Percentiles rank a stretch among this genome's conserved stretches.
Evolutionary conservation across 2,888 invertebrate genomes (phyloP).

Genomic region (Drosophila nr. perissopoda): DNA sequence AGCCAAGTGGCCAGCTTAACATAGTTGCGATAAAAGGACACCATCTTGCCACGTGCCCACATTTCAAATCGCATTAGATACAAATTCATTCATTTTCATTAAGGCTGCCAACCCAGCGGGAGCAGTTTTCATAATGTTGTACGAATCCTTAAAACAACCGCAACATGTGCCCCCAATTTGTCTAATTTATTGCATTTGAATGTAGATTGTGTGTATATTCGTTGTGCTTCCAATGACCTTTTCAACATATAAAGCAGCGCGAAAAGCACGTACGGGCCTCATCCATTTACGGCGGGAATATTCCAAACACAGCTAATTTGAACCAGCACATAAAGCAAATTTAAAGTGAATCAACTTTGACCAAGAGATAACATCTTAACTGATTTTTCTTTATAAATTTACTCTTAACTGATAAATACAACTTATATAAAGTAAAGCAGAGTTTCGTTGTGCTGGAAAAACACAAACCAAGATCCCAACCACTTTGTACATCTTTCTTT

Average conservation of each 20-base stretch:
- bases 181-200: constrained; percentile 9
- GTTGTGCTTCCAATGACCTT: not conserved
- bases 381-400: not conserved
- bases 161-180: constrained; percentile 7
- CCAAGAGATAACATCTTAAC: not conserved
- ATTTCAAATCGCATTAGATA: not conserved
- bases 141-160: not conserved
- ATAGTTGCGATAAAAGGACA: constrained; percentile 18
- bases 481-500: too few species aligned
- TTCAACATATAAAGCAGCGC: not conserved
- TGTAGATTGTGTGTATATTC: not conserved
- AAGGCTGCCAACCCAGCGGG: not conserved
- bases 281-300: constrained; percentile 23
- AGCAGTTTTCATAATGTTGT: not conserved
- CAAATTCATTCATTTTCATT: constrained; percentile 2
- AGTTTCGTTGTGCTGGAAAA: not conserved
- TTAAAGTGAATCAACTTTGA: not conserved
- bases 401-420: not conserved
- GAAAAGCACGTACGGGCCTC: constrained; percentile 19
- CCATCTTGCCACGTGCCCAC: not conserved
- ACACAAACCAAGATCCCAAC: not conserved
- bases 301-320: constrained; percentile 25
- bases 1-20: constrained; percentile 39
- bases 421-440: too few species aligned
- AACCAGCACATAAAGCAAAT: constrained; percentile 2